Conservation (phyloP, 2,888 invertebrate genomes). For the Empis livida region DNA sequence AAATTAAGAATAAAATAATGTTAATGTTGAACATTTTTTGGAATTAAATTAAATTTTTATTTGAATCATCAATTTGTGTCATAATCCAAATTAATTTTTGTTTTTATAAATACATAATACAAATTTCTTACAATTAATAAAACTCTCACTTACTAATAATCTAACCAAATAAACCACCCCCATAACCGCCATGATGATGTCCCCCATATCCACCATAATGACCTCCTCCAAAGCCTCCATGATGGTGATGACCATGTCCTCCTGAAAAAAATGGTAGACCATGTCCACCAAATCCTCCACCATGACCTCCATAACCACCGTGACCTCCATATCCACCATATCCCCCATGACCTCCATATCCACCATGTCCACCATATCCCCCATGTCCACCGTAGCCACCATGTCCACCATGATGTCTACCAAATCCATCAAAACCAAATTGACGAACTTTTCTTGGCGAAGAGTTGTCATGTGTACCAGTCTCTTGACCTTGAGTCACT, state of each 20-base stretch:
- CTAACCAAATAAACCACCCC: no score
- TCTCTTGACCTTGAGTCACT: neutral
- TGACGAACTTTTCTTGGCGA: neutral
- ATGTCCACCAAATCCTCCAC: neutral
- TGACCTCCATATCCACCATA: neutral
- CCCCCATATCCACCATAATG: no score
- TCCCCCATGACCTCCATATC: neutral
- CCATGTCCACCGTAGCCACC: slow-evolving; percentile 4
- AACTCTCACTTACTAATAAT: no score
- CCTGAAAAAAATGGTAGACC: no score
- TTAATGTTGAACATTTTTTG: no score
- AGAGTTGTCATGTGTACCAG: neutral
- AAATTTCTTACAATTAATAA: no score
- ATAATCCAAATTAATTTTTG: no score
- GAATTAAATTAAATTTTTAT: no score
- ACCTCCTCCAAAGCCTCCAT: neutral
- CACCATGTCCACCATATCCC: slow-evolving; percentile 7
- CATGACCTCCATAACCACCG: neutral
- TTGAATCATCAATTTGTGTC: no score
- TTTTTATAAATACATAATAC: no score
- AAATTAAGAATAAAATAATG: no score
- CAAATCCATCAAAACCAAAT: neutral
- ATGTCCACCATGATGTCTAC: neutral
- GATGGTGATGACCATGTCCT: neutral
- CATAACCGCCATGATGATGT: no score